Evolutionary conservation across 2,888 invertebrate species (phyloP), one percentile per base, ranked within the genome.

Genomic region (Apocheima hispidaria): DNA sequence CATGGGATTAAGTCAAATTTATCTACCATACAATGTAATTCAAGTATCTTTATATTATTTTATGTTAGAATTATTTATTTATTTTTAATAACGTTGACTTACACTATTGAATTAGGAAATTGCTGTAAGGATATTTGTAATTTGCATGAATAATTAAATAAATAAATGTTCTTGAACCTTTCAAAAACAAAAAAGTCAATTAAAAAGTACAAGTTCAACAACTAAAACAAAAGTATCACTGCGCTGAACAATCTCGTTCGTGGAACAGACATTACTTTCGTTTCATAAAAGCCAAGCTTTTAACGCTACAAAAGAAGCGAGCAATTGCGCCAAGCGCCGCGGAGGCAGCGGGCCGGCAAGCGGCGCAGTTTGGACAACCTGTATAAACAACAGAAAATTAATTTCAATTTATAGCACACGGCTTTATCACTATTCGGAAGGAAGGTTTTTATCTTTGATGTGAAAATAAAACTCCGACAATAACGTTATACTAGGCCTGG

Each of bases 351-450:
- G 50, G 56, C 48, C 65, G 70, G 65, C 58, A 60, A 51, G 64
- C 66, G 40, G 63, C 50, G 58, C 67, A 69, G 60, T 67, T 36
- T 55, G 66, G 49, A 63, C 71, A 64, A 43, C 50, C 66, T 66
- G 65, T 68, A 53, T 56, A 64, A 64, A 67, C 69, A 70, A 55
- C 44, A 51, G 57, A 48, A 53, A 65, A 63, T 69, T 69, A 66
- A 69, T 69, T 63, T 63, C 65, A 66, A 69, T 66, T 66, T 69
- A 63, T 52, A 38, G 55, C 60, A 33, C 51, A 1, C 38, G 52
- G 40, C 28, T 54, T 49, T 53, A 54, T 35, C 41, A 54, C 41
- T 54, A 30, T 51, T 40, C 30, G 28, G 46, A 46, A 46, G 51
- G 50, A 38, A 26, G 50, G 50, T 26, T 50, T n/a, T 36, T 50